These are phyloP conservation scores for Lepidurus packardi DNA, from an alignment of 1,140 invertebrate species.

Conservation along the genomic window DNA sequence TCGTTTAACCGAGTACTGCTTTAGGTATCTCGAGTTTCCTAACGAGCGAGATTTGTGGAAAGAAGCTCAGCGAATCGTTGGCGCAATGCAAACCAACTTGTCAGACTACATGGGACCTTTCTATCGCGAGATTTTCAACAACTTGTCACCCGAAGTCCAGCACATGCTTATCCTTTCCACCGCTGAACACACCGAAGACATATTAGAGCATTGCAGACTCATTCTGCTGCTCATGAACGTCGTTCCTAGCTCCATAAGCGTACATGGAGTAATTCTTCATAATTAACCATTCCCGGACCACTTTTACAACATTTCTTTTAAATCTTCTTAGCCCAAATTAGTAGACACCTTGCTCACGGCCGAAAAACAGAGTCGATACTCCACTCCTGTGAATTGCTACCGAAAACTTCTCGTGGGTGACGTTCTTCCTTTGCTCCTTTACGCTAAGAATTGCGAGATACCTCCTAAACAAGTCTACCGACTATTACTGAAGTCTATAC, in stretches of 20 bases:
- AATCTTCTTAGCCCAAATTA: constrained; percentile 52
- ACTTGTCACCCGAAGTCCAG: constrained; percentile 57
- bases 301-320: constrained; percentile 29
- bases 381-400: constrained; percentile 62
- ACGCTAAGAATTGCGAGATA: constrained; percentile 54
- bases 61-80: constrained; percentile 71
- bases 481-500: constrained; percentile 55
- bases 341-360: constrained; percentile 68
- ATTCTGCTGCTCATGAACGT: constrained; percentile 67
- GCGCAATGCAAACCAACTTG: constrained; percentile 59
- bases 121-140: constrained; percentile 48
- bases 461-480: constrained; percentile 60
- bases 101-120: constrained; percentile 51
- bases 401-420: constrained; percentile 53
- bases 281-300: constrained; percentile 24
- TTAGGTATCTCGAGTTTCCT: constrained; percentile 57
- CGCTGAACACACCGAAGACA: constrained; percentile 77
- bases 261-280: constrained; percentile 59
- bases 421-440: constrained; percentile 48
- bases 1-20: constrained; percentile 15
- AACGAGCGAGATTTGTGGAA: constrained; percentile 61
- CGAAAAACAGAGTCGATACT: constrained; percentile 62
- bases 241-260: constrained; percentile 70
- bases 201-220: constrained; percentile 76
- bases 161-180: constrained; percentile 68